A percentile compares a stretch with the other conserved stretches of the same genome.
These are phyloP conservation scores for Podarcis siculus DNA, from an alignment of 2,797 vertebrate species.

Conservation along the genomic window DNA sequence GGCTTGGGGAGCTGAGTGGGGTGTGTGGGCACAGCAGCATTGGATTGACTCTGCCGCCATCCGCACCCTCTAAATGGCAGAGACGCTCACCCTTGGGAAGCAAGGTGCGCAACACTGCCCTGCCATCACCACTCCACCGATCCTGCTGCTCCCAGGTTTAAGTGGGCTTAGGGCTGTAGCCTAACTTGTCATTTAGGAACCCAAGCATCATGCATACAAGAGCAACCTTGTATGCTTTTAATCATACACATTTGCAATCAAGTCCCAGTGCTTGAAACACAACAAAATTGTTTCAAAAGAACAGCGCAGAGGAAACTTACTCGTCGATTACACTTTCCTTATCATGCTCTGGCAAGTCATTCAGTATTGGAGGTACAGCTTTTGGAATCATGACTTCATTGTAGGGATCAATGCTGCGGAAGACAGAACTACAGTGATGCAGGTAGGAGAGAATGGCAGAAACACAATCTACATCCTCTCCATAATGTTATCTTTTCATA, in stretches of 20 bases:
- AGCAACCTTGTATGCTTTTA: slow-evolving; percentile 21
- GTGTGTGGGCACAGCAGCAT: no score
- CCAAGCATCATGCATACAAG: not conserved
- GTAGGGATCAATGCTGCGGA: slow-evolving; percentile 69
- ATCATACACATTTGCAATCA: not conserved
- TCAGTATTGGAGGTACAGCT: slow-evolving; percentile 57
- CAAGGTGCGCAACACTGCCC: no score
- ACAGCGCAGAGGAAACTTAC: slow-evolving; percentile 61
- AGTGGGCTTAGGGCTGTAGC: no score
- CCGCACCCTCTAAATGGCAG: no score
- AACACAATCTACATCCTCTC: not conserved
- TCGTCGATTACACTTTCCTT: slow-evolving; percentile 64
- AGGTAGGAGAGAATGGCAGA: not conserved
- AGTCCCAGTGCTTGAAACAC: not conserved
- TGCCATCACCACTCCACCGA: no score
- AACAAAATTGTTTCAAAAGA: not conserved
- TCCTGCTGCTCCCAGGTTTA: no score
- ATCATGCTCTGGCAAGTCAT: slow-evolving; percentile 72
- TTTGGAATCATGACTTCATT: slow-evolving; percentile 72
- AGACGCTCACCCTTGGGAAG: no score
- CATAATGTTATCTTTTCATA: not conserved
- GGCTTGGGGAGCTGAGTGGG: no score
- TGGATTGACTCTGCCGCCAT: no score
- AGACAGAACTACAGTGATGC: slow-evolving; percentile 27
- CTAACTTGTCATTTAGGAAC: not conserved